A percentile compares a stretch with the other conserved stretches of the same genome.
Conservation (phyloP, 2,113 vertebrate genomes). For the Vidua macroura region DNA sequence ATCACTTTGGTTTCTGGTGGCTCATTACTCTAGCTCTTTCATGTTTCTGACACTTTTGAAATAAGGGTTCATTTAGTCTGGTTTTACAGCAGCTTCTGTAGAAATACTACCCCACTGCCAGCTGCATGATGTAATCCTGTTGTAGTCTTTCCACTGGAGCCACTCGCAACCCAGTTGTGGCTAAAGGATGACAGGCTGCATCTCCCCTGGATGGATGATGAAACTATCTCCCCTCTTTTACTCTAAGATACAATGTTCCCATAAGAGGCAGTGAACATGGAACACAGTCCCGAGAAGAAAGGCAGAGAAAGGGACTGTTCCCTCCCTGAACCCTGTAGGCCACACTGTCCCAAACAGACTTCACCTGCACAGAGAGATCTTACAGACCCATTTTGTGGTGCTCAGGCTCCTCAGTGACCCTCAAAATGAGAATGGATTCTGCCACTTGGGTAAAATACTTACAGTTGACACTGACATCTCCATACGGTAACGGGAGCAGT, state of each 20-base stretch:
- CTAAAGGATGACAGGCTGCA: not conserved
- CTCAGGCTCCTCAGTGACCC: not conserved
- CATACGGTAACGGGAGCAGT: slow-evolving; percentile 85
- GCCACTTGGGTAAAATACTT: slow-evolving; percentile 40
- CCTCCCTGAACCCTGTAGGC: not conserved
- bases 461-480: slow-evolving; percentile 83
- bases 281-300: not conserved
- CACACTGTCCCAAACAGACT: not conserved
- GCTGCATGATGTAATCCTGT: not conserved
- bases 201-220: not conserved
- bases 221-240: not conserved
- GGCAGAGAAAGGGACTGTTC: not conserved
- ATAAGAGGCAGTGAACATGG: not conserved
- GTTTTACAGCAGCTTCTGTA: not conserved
- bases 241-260: not conserved
- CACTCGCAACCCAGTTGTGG: not conserved
- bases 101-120: not conserved
- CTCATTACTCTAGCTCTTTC: not conserved
- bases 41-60: not conserved
- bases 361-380: not conserved
- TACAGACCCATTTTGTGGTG: not conserved
- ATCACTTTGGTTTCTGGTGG: not conserved
- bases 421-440: not conserved
- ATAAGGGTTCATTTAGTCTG: not conserved
- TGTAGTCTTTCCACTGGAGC: not conserved